Percentiles rank a stretch among this genome's conserved stretches.
These are phyloP conservation scores for Cryptomyrus ogoouensis DNA, from an alignment of 2,113 vertebrate species.

Conservation along the genomic window DNA sequence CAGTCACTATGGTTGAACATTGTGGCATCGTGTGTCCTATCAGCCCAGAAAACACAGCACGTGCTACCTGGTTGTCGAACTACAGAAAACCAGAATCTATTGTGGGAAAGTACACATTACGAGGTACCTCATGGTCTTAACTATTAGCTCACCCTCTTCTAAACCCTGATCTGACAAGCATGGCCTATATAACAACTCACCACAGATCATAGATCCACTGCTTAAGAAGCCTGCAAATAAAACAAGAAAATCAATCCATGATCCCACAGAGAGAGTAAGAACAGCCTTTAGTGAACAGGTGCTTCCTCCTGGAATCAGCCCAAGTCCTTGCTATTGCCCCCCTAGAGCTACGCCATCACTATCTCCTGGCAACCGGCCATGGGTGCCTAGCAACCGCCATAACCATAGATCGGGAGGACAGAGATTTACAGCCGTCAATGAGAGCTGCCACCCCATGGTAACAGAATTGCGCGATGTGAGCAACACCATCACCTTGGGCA, in stretches of 20 bases:
- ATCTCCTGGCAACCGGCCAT: slow-evolving; percentile 52
- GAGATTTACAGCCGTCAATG: slow-evolving; percentile 21
- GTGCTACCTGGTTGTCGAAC: neutral
- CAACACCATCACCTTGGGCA: neutral
- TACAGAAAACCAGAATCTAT: neutral
- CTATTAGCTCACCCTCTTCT: neutral
- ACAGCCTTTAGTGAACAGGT: neutral
- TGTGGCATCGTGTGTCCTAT: neutral
- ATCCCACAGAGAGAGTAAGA: neutral
- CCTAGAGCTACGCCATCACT: slow-evolving; percentile 29
- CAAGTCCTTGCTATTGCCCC: slow-evolving; percentile 36
- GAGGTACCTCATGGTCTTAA: neutral
- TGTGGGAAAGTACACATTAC: neutral
- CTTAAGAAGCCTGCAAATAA: neutral
- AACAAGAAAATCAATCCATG: slow-evolving; percentile 1
- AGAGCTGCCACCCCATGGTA: slow-evolving; percentile 15
- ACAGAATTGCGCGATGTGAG: neutral
- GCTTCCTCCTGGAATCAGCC: slow-evolving; percentile 27
- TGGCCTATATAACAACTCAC: neutral
- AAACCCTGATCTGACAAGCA: neutral
- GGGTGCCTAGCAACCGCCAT: slow-evolving; percentile 54
- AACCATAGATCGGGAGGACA: slow-evolving; percentile 23
- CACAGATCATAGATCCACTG: neutral
- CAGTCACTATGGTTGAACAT: neutral
- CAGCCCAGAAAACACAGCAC: neutral